Conservation (phyloP, 1,140 invertebrate species). For the Tenebrio molitor region DNA sequence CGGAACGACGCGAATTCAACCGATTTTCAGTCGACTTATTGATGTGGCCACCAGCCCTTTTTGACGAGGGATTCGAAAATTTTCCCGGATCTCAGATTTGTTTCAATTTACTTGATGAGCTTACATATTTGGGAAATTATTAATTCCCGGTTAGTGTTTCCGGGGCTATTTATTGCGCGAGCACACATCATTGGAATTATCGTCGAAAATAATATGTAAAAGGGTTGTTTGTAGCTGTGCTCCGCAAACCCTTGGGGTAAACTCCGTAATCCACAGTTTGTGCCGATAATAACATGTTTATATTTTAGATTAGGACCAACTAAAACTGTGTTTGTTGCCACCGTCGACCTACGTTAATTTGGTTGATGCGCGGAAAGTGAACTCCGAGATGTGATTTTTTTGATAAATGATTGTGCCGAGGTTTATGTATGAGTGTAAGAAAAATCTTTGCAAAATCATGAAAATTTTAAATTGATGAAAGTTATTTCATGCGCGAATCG, state of each 20-base stretch:
- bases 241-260: slow-evolving; percentile 6
- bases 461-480: slow-evolving; percentile 25
- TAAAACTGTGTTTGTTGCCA: slow-evolving; percentile 7
- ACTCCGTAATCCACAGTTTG: slow-evolving; percentile 6
- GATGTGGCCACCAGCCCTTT: slow-evolving; percentile 52
- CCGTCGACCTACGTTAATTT: not conserved
- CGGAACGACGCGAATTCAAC: slow-evolving; percentile 42
- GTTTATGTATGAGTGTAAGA: not conserved
- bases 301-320: slow-evolving; percentile 6
- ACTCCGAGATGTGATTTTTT: not conserved
- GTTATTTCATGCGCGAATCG: not conserved
- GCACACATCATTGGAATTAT: not conserved
- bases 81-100: slow-evolving; percentile 37
- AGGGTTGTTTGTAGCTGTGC: not conserved
- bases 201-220: not conserved
- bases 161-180: not conserved
- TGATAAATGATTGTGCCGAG: slow-evolving; percentile 3
- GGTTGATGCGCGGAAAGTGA: not conserved
- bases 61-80: slow-evolving; percentile 45
- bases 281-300: slow-evolving; percentile 23
- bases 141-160: slow-evolving; percentile 1
- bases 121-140: slow-evolving; percentile 1
- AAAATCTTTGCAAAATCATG: slow-evolving; percentile 24
- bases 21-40: slow-evolving; percentile 53
- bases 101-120: slow-evolving; percentile 22